Evolutionary conservation across 2,888 invertebrate species (phyloP), one percentile per base, ranked within the genome.

Genomic region (Nephrocerus scutellatus): DNA sequence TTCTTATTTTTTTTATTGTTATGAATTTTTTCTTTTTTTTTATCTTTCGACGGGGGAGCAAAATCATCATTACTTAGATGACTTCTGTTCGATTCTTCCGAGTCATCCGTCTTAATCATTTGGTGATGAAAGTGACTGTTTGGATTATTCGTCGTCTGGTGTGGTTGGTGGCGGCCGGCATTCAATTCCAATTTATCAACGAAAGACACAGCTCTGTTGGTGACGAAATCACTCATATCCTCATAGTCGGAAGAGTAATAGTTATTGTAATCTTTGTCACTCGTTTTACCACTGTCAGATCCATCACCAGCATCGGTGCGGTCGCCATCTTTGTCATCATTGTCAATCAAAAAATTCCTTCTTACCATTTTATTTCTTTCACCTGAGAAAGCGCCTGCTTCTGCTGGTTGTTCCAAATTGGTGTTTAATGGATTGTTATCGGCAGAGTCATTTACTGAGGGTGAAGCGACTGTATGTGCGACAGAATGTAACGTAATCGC

Each of bases 381-480:
- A 55, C 59, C 55, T 54, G 60, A 41, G 31, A 21, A 43, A 35
- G 43, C 26, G 33, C 7, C 32, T 14, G 10, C 34, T 18, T 10
- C 24, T 23, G 22, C 37, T 40, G 29, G 14, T 20, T 25, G 14
- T 49, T 44, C 52, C 45, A 58, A 60, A 63, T 63, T 59, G 54
- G 50, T 56, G 55, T 62, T 63, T 59, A 62, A 60, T 62, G 60
- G 56, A 53, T 63, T 63, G 57, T 60, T 57, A 46, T 46, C 41
- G 46, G 41, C 41, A 46, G 36, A 44, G n/a, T n/a, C n/a, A n/a
- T n/a, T n/a, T n/a, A n/a, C n/a, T n/a, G n/a, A n/a, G n/a, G n/a
- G n/a, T n/a, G n/a, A n/a, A n/a, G n/a, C n/a, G n/a, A n/a, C n/a
- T n/a, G n/a, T n/a, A n/a, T n/a, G n/a, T n/a, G n/a, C n/a, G n/a